Base-by-base conservation (phyloP, 2,797 vertebrate species). In the Champsocephalus gunnari region DNA sequence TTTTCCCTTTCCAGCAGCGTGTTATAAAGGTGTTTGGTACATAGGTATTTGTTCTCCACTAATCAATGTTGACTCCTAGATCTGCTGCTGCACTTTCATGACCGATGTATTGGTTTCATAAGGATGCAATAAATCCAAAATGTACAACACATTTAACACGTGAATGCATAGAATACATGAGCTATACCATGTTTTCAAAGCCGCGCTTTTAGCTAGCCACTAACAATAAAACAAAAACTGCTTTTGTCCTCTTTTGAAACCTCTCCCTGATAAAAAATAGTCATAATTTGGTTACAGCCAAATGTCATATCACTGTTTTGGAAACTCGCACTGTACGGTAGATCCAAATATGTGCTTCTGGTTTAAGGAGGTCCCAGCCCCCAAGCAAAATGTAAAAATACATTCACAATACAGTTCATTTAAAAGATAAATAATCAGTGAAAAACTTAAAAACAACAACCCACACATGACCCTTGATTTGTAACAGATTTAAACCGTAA, bases 381-480 rank as follows among this genome's bases (percentile, higher is more conserved):
- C 57, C 13, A 0, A 14, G 43, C 12, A n/a, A 64, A 49, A 73
- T 57, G n/a, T n/a, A 28, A 11, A 9, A 16, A 48, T 53, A 44
- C 3, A 45, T 21, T 19, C 19, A 19, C 19, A 19, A 19, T 19
- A 19, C 19, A 38, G 4, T 17, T 32, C 19, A 19, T 17, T 43
- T 7, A 70, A 50, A 49, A 41, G n/a, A 41, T 32, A 51, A 43
- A 49, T 28, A 48, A 68, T 68, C 32, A 28, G 38, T 64, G 5
- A 12, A 50, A 50, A 62, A 55, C 10, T 9, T 19, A 13, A 59
- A 41, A 28, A 58, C 44, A 62, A 43, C 50, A 28, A 77, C 64
- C 17, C 9, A 50, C 2, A 1, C 32, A 48, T 34, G 50, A 49
- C 10, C 4, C 28, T 48, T 60, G 41, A 60, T 38, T 38, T 38